These are phyloP conservation scores for Dromiciops gliroides DNA, from an alignment of 2,113 vertebrate genomes.

Conservation along the genomic window DNA sequence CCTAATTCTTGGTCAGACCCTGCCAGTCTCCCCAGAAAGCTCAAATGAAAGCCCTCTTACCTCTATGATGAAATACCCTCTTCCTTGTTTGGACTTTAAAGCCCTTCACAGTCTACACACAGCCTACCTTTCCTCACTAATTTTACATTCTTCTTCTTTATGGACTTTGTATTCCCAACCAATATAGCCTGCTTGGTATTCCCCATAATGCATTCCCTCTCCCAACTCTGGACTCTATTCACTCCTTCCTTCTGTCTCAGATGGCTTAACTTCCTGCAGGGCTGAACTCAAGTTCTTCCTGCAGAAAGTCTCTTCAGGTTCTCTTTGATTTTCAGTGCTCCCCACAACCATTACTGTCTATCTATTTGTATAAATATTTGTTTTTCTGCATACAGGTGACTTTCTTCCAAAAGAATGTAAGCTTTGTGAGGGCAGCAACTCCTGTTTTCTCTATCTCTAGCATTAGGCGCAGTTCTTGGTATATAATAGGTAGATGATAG, in stretches of 20 bases:
- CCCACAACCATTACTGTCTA: neutral
- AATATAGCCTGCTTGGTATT: too few relatives aligned
- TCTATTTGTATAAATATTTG: neutral
- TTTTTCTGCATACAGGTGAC: neutral
- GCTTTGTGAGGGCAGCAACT: slow-evolving; percentile 58
- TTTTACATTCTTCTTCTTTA: too few relatives aligned
- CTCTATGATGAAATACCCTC: too few relatives aligned
- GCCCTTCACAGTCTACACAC: too few relatives aligned
- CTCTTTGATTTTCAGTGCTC: neutral
- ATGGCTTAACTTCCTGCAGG: neutral
- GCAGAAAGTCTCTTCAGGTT: neutral
- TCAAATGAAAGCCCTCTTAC: too few relatives aligned
- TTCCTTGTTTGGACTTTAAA: too few relatives aligned
- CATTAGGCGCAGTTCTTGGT: slow-evolving; percentile 51
- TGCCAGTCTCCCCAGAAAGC: too few relatives aligned
- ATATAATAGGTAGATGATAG: slow-evolving; percentile 34
- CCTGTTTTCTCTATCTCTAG: slow-evolving; percentile 40
- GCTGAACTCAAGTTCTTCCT: neutral
- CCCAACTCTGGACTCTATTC: neutral
- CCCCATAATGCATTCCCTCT: neutral
- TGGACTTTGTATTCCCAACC: too few relatives aligned
- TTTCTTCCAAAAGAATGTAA: slow-evolving; percentile 46
- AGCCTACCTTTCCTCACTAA: too few relatives aligned
- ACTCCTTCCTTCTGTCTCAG: neutral
- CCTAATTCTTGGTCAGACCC: too few relatives aligned